Conservation (phyloP, 1,140 invertebrate genomes). For the Anastrepha ludens region DNA sequence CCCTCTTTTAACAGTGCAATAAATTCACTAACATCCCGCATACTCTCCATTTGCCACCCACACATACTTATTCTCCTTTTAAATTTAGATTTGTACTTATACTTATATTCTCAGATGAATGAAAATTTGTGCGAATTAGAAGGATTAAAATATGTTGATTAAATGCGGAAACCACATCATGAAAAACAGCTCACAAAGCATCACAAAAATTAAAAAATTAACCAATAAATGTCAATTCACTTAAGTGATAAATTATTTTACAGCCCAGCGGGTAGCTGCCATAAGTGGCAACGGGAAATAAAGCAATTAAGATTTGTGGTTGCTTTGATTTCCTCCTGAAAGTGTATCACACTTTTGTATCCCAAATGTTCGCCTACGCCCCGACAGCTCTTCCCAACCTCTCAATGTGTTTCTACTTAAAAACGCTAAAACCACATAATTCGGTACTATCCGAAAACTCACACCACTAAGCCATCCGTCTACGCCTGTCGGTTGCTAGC, state of each 20-base stretch:
- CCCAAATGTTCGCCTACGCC: not conserved
- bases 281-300: constrained; percentile 16
- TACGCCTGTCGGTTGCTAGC: not conserved
- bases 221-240: constrained; percentile 1
- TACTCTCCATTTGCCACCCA: too few relatives aligned
- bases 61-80: too few relatives aligned
- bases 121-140: too few relatives aligned
- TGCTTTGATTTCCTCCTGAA: not conserved
- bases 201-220: not conserved
- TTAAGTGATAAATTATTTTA: not conserved
- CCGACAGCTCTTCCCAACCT: not conserved
- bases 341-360: not conserved
- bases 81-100: too few relatives aligned
- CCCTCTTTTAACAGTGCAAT: too few relatives aligned
- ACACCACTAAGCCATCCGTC: not conserved
- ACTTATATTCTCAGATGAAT: too few relatives aligned
- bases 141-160: too few relatives aligned
- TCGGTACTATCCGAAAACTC: not conserved
- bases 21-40: too few relatives aligned
- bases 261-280: not conserved
- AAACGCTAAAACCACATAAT: not conserved
- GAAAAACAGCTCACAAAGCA: too few relatives aligned
- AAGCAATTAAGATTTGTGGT: constrained; percentile 45
- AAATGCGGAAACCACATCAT: too few relatives aligned
- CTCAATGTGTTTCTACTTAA: too few relatives aligned